These are phyloP conservation scores for Orchesellides sinensis DNA, from an alignment of 2,888 invertebrate species.

Conservation along the genomic window DNA sequence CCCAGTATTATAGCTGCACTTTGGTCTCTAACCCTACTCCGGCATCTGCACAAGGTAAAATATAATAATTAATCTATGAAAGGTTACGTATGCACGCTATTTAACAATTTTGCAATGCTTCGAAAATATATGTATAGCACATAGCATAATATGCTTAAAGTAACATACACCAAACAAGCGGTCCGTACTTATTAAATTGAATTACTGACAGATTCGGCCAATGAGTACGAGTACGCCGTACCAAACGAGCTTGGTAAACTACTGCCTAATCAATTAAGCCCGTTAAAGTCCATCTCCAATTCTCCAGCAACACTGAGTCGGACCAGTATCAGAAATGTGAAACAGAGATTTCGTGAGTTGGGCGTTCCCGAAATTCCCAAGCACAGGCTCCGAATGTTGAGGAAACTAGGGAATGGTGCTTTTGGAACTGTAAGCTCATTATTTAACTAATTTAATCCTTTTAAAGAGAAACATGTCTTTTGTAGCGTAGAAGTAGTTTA, in stretches of 20 bases:
- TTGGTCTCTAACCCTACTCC: constrained; percentile 72
- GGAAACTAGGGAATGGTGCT: constrained; percentile 91
- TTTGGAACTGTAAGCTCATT: constrained; percentile 87
- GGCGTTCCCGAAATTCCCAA: constrained; percentile 89
- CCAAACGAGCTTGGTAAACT: constrained; percentile 74
- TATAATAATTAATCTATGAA: too few relatives aligned
- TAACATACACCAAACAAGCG: not conserved
- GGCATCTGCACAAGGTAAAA: constrained; percentile 52
- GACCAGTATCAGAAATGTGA: constrained; percentile 60
- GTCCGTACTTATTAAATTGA: constrained; percentile 64
- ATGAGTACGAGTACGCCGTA: constrained; percentile 74
- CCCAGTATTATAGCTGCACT: constrained; percentile 74
- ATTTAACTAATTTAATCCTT: constrained; percentile 65
- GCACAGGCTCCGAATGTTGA: constrained; percentile 89
- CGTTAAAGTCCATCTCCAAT: constrained; percentile 72
- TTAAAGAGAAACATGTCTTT: constrained; percentile 59
- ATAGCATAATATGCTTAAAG: too few relatives aligned
- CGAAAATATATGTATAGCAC: too few relatives aligned
- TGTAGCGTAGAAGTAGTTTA: constrained; percentile 20
- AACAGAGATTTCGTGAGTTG: constrained; percentile 73
- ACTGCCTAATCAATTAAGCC: constrained; percentile 73
- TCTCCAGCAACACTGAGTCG: constrained; percentile 71
- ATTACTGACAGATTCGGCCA: constrained; percentile 70
- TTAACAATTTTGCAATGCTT: not conserved
- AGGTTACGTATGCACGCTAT: not conserved